Base-by-base conservation (phyloP, 2,888 invertebrate genomes). In the Tipula unca region DNA sequence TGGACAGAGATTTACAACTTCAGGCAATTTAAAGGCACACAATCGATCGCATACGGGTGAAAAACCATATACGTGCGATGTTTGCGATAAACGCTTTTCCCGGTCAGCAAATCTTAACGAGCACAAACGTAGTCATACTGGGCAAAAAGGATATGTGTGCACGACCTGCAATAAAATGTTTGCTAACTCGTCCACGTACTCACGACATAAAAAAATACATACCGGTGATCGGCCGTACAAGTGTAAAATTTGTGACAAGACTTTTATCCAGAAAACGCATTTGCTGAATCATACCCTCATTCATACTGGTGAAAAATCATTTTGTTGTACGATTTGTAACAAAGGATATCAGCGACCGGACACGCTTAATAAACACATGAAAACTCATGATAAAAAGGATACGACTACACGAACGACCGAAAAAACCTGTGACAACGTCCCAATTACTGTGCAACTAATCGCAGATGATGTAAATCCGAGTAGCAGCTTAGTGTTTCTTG, bases 261-360 rank as follows among this genome's bases (percentile, higher is more conserved):
- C n/a, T n/a, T 87, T 87, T 42, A 69, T 86, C 0, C 87, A 87
- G 20, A 35, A 82, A 20, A 85, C 48, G 1, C 87, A 87, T 84
- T 84, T 87, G n/a, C 42, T 36, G 4, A 86, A 86, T 6, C 87
- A 87, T 25, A 82, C 84, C 0, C 17, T 85, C 13, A 86, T 86
- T 1, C 87, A 87, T 85, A 87, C 86, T 6, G 85, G 86, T 17
- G 87, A 87, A 82, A 86, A 85, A n/a, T 86, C 86, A 2, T 86
- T 86, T 25, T 32, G n/a, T 13, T 87, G 87, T 85, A 14, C 85
- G 8, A 83, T 86, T 36, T 87, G 87, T 32, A 85, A 85, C 1
- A 86, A 86, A 85, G 54, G 17, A 14, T 87, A 86, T 83, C 85
- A 54, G 14, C 85, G 87, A n/a, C 85, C 86, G 17, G 87, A 87